Base-by-base conservation (phyloP, 2,113 vertebrate species). In the Gallinago jamesoni region DNA sequence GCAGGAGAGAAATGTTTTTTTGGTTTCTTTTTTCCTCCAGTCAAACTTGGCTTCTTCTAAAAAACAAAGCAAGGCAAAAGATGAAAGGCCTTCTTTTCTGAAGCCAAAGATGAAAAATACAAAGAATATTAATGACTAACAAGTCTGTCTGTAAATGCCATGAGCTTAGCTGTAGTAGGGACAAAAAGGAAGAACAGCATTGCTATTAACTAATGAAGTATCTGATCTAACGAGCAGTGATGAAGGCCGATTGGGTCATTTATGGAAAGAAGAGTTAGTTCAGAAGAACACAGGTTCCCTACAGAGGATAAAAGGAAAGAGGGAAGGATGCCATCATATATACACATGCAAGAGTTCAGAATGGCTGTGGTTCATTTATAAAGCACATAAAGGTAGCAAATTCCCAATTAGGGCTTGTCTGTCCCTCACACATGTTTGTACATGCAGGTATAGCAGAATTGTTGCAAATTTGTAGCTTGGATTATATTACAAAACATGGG, bases 91-190 rank as follows among this genome's bases (percentile, higher is more conserved):
- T 53, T 59, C 90, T 96, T 67, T 91, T 94, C 80, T 92, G 89
- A 96, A 97, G 95, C 96, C 91, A 95, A 90, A 89, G 95, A 96
- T 91, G 95, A 95, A 95, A 94, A 94, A 94, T 94, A 97, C 74
- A 94, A 96, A 94, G 95, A 94, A 94, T 94, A 96, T 92, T 94
- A 96, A 97, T 89, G 96, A 95, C 95, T 94, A 95, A 96, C 90
- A 89, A 84, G 77, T 87, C 92, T 90, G 83, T 39, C 85, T 92
- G 89, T 59, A 94, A 96, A 87, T 28, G 80, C 94, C 91, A 89
- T 16, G 57, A 95, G 94, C 62, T 94, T 79, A 76, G 77, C 53
- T 60, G 45, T 30, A 91, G 66, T 35, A 84, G 59, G 56, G 57
- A 93, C 92, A 88, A 76, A 90, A 90, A 92, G 64, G 57, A 94